Evolutionary conservation across 2,888 invertebrate genomes (phyloP), one percentile per base, ranked within the genome.

Genomic region (Agrotis exclamationis): DNA sequence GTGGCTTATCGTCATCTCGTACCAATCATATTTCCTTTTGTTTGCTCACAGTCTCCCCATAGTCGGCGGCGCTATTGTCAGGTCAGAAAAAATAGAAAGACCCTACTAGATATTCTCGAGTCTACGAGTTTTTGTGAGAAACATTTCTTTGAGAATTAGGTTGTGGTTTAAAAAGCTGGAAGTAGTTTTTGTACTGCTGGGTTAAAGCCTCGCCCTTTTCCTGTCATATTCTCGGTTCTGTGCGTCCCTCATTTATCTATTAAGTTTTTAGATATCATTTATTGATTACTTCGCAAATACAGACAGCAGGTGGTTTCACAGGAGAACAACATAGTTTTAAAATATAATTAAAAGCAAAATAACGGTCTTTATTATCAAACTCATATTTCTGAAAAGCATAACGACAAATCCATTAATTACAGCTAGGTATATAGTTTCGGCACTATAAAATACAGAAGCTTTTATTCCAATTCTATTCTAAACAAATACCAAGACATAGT

Each of bases 11-110:
- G 81, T 79, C 89, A 88, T 86, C 84, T 77, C 88, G 85, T 82
- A 87, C 92, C 93, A 93, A 94, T 94, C 93, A 94, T 93, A 93
- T 91, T 91, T 90, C 85, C 91, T 86, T 90, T 94, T 95, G 95
- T 95, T 95, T 94, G 89, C 89, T 58, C 86, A 86, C 74, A 80
- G 93, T 92, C 93, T 91, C 93, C 90, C 80, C 87, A 86, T 83
- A 87, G 90, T 83, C 87, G 89, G 88, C 84, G 88, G 82, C 89
- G 89, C 89, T 83, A 89, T 90, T 91, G 90, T 92, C 78, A 74
- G 64, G 39, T 63, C 53, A 71, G 84, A 82, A 85, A 88, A 84
- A 83, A 80, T 77, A 65, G 65, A 78, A 60, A 45, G 33, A 72
- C 80, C 74, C 77, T 83, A 85, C 84, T 62, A 66, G 44, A 18